These are phyloP conservation scores for Macrosteles quadrilineatus DNA, from an alignment of 1,140 invertebrate genomes.

Conservation along the genomic window DNA sequence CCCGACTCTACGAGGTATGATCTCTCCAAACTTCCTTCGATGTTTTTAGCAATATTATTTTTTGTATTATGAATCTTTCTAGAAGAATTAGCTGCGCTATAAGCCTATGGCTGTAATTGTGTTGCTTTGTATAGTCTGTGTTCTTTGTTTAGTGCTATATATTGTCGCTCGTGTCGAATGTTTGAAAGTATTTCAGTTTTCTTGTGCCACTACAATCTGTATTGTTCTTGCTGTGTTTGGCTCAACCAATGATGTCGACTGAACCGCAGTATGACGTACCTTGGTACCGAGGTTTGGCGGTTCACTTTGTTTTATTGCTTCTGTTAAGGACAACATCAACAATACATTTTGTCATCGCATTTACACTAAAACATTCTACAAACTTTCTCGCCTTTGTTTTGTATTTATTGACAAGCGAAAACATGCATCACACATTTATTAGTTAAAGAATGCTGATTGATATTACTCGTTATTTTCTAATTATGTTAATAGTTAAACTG, in stretches of 20 bases:
- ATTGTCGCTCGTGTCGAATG: constrained; percentile 15
- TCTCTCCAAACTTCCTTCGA: constrained; percentile 4
- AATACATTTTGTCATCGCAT: neutral
- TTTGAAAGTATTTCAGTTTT: neutral
- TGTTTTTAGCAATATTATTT: neutral
- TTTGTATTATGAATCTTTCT: neutral
- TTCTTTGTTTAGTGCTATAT: neutral
- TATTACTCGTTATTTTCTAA: too few species aligned
- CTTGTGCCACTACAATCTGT: neutral
- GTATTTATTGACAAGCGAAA: constrained; percentile 4
- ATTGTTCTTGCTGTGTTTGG: neutral
- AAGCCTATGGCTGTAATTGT: neutral
- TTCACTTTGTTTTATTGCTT: neutral
- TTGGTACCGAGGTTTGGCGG: neutral
- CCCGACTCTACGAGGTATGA: neutral
- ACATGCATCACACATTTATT: neutral
- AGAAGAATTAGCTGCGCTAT: neutral
- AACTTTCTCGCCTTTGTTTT: neutral
- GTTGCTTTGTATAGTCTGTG: neutral
- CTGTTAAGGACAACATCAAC: constrained; percentile 4
- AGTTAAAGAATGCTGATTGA: too few species aligned
- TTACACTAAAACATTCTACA: constrained; percentile 5
- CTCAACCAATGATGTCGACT: neutral
- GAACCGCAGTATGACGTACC: constrained; percentile 7
- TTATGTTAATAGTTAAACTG: too few species aligned